A percentile compares a stretch with the other conserved stretches of the same genome.
phyloP scores from a whole-genome alignment of 2,888 invertebrate species.

The Operophtera brumata region DNA sequence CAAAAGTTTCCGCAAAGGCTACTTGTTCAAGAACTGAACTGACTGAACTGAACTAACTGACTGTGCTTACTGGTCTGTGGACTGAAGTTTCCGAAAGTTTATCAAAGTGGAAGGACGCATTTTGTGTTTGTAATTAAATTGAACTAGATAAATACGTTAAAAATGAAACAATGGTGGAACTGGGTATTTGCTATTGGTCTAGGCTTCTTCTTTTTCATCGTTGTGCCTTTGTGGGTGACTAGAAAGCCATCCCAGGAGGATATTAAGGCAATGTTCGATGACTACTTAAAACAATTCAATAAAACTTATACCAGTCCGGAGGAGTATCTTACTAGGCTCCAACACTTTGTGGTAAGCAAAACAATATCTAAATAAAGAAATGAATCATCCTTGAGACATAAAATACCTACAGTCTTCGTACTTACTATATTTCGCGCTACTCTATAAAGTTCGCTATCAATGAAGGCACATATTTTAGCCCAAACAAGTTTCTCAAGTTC shows the following conservation, averaged over 20 bases:
- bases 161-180: slow-evolving; percentile 73
- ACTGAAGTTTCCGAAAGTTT: slow-evolving; percentile 15
- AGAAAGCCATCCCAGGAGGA: slow-evolving; percentile 44
- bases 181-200: slow-evolving; percentile 59
- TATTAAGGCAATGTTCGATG: slow-evolving; percentile 65
- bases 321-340: slow-evolving; percentile 74
- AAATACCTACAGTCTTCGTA: not conserved
- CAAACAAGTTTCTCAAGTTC: slow-evolving; percentile 10
- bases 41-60: too few relatives aligned
- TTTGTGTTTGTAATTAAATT: slow-evolving; percentile 19
- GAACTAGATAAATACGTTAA: slow-evolving; percentile 25
- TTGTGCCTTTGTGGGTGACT: slow-evolving; percentile 55
- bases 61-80: too few relatives aligned
- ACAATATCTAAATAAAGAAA: not conserved
- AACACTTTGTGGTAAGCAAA: slow-evolving; percentile 76
- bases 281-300: slow-evolving; percentile 76
- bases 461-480: not conserved
- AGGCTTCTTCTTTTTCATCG: slow-evolving; percentile 59
- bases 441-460: slow-evolving; percentile 3
- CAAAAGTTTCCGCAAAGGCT: too few relatives aligned
- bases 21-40: too few relatives aligned
- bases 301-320: slow-evolving; percentile 74
- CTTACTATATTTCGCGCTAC: not conserved
- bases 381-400: not conserved
- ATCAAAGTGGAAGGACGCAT: slow-evolving; percentile 21